These are phyloP conservation scores for Ophion ellenae DNA, from an alignment of 2,888 invertebrate species.

Conservation along the genomic window DNA sequence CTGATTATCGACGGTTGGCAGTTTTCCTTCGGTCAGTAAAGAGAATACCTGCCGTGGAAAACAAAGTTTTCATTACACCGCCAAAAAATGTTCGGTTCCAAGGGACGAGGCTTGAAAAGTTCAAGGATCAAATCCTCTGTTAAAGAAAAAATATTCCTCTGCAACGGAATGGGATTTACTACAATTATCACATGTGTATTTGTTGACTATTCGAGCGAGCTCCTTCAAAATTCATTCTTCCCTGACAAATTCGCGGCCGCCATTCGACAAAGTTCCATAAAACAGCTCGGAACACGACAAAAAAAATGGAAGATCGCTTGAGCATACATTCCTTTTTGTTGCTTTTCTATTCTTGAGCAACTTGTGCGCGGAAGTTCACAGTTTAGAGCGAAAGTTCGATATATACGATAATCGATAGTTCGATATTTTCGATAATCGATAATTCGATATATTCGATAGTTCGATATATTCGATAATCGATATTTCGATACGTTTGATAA, in stretches of 20 bases:
- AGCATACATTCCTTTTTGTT: background rate
- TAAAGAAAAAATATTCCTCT: background rate
- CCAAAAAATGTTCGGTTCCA: background rate
- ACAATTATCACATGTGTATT: slow-evolving; percentile 5
- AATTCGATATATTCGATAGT: background rate
- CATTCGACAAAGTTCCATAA: background rate
- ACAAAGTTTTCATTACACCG: background rate
- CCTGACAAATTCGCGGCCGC: background rate
- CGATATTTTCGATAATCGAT: slow-evolving; percentile 7
- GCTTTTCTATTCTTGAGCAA: slow-evolving; percentile 4
- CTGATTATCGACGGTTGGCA: background rate
- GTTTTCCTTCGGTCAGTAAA: background rate
- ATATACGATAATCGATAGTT: background rate
- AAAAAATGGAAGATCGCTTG: slow-evolving; percentile 9
- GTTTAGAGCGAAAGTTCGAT: background rate
- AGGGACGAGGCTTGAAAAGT: background rate
- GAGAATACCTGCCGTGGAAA: background rate
- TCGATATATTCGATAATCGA: background rate
- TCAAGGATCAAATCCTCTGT: background rate
- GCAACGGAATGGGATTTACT: slow-evolving; percentile 1
- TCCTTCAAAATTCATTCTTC: background rate
- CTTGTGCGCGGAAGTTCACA: background rate
- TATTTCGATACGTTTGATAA: background rate
- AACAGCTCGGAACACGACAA: background rate
- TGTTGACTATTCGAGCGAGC: slow-evolving; percentile 4